These are phyloP conservation scores for Eleginops maclovinus DNA, from an alignment of 2,113 vertebrate genomes.

Conservation along the genomic window DNA sequence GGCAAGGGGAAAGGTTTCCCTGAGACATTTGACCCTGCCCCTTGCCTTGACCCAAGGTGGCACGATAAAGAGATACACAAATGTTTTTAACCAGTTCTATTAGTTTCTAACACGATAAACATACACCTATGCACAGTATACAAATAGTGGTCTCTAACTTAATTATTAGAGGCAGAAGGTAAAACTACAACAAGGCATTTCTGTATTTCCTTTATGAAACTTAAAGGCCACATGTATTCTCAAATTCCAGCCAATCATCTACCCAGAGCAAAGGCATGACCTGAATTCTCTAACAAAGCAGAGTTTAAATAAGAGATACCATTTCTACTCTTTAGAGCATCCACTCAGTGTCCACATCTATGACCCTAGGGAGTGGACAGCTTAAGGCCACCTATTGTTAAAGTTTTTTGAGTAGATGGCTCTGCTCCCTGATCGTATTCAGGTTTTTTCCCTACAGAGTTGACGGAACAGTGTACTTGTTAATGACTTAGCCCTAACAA, in stretches of 20 bases:
- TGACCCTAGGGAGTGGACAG: slow-evolving; percentile 2
- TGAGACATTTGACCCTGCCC: slow-evolving; percentile 29
- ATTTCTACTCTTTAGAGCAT: slow-evolving; percentile 13
- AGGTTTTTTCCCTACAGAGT: neutral
- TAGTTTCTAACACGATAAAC: neutral
- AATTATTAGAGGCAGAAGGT: neutral
- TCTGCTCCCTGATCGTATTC: neutral
- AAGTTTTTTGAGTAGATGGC: slow-evolving; percentile 6
- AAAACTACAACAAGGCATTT: neutral
- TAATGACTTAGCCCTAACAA: no score
- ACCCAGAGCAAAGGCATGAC: slow-evolving; percentile 37
- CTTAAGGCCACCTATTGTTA: slow-evolving; percentile 40
- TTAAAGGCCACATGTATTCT: neutral
- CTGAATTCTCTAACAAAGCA: slow-evolving; percentile 36
- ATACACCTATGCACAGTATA: neutral
- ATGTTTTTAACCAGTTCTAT: neutral
- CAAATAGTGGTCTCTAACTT: neutral
- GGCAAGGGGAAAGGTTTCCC: slow-evolving; percentile 13
- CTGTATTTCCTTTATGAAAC: neutral
- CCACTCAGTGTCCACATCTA: slow-evolving; percentile 27
- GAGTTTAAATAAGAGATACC: slow-evolving; percentile 34
- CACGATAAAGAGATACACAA: neutral
- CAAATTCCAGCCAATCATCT: slow-evolving; percentile 4
- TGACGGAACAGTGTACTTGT: no score
- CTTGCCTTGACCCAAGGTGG: neutral